phyloP scores from a whole-genome alignment of 2,888 invertebrate species.

The Dendrolimus pini region DNA sequence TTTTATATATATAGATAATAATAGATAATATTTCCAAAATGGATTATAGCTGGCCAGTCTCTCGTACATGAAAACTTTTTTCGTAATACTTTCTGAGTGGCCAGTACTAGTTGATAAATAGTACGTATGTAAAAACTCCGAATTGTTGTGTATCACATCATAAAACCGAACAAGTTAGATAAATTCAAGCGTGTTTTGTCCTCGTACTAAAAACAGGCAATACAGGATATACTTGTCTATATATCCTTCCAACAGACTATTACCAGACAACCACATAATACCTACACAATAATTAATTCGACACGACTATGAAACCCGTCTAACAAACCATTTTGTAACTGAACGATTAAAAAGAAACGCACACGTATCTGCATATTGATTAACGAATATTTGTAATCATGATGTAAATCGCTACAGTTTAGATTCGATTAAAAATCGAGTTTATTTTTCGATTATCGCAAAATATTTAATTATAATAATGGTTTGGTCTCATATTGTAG shows the following conservation, averaged over 20 bases:
- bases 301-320: background rate
- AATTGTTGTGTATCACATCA: no score
- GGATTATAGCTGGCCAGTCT: no score
- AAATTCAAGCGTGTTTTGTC: background rate
- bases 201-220: background rate
- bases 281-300: background rate
- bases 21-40: no score
- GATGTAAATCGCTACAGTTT: background rate
- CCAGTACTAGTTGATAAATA: no score
- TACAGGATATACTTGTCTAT: background rate
- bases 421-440: background rate
- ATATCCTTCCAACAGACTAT: background rate
- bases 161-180: background rate
- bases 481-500: no score
- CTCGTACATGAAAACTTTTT: no score
- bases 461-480: no score
- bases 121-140: no score
- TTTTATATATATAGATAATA: no score
- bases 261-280: background rate
- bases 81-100: no score
- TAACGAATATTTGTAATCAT: background rate
- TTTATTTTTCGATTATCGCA: no score
- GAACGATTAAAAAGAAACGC: background rate
- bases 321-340: background rate
- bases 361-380: background rate